Conservation (phyloP, 2,888 invertebrate genomes). For the Amphipyra tragopoginis region DNA sequence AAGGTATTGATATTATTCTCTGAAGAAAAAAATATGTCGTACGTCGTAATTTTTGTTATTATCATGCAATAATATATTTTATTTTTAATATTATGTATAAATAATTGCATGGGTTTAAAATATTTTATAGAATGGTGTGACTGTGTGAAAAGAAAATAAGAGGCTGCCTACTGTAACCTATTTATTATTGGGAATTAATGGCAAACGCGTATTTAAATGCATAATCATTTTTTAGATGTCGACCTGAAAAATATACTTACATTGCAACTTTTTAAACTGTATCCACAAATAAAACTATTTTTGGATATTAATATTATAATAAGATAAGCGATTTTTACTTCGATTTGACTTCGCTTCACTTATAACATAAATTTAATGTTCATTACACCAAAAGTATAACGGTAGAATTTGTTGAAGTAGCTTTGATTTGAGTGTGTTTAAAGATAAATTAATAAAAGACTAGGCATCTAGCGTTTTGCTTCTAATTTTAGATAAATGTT, state of each 20-base stretch:
- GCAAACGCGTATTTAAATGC: conserved; percentile 28
- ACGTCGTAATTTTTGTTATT: conserved; percentile 44
- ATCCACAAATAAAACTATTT: conserved; percentile 50
- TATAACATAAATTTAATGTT: conserved; percentile 34
- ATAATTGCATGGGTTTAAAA: conserved; percentile 49
- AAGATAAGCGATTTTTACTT: conserved; percentile 41
- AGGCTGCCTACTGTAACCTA: conserved; percentile 53
- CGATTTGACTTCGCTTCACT: conserved; percentile 38
- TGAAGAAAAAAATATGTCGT: conserved; percentile 33
- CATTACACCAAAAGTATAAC: conserved; percentile 40
- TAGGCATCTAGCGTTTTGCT: conserved; percentile 50
- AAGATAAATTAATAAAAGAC: conserved; percentile 45
- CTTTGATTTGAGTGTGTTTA: conserved; percentile 50
- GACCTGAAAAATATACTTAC: conserved; percentile 23
- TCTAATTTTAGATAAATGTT: conserved; percentile 51
- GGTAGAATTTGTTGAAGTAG: conserved; percentile 47
- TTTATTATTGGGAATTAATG: conserved; percentile 38
- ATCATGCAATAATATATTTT: conserved; percentile 44
- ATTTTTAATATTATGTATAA: conserved; percentile 51
- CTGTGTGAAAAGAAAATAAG: conserved; percentile 38
- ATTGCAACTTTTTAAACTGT: conserved; percentile 33
- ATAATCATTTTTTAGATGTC: conserved; percentile 26
- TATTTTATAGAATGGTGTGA: conserved; percentile 41
- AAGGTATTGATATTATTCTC: conserved; percentile 38
- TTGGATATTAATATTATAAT: conserved; percentile 49